Evolutionary conservation across 1,140 invertebrate species (phyloP).

Genomic region (Trichonephila inaurata): DNA sequence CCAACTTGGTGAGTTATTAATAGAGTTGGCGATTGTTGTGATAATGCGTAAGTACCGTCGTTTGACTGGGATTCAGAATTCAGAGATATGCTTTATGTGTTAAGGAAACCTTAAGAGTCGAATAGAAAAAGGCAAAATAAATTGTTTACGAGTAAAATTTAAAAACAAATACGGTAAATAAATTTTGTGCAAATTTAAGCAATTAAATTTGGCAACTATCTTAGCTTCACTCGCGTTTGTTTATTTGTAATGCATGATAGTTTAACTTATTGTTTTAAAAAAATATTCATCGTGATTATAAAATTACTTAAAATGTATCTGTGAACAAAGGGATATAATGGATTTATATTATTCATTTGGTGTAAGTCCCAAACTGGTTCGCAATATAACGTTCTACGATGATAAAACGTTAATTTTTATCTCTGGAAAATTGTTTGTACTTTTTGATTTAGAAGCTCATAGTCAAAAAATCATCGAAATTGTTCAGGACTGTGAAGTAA

Average conservation of each 20-base stretch:
- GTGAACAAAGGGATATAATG: not conserved
- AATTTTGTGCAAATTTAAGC: not conserved
- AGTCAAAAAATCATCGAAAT: not conserved
- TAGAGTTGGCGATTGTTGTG: too few species aligned
- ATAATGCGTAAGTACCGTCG: too few species aligned
- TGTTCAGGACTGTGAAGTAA: not conserved
- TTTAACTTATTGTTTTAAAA: too few species aligned
- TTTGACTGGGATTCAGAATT: too few species aligned
- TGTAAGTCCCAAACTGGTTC: not conserved
- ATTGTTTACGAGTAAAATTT: too few species aligned
- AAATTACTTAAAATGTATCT: not conserved
- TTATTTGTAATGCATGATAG: not conserved
- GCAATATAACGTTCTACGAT: conserved; percentile 47
- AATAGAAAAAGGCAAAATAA: too few species aligned
- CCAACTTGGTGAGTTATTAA: too few species aligned
- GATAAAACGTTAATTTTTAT: conserved; percentile 20
- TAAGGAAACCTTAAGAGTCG: too few species aligned
- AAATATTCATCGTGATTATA: not conserved
- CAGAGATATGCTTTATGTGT: too few species aligned
- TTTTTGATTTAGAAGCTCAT: conserved; percentile 15
- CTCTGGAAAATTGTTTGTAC: conserved; percentile 44
- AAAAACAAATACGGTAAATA: too few species aligned
- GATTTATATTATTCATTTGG: conserved; percentile 37
- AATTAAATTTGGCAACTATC: not conserved
- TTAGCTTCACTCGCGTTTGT: not conserved